These are phyloP conservation scores for Sakesphorus luctuosus DNA, from an alignment of 2,113 vertebrate species.

Conservation along the genomic window DNA sequence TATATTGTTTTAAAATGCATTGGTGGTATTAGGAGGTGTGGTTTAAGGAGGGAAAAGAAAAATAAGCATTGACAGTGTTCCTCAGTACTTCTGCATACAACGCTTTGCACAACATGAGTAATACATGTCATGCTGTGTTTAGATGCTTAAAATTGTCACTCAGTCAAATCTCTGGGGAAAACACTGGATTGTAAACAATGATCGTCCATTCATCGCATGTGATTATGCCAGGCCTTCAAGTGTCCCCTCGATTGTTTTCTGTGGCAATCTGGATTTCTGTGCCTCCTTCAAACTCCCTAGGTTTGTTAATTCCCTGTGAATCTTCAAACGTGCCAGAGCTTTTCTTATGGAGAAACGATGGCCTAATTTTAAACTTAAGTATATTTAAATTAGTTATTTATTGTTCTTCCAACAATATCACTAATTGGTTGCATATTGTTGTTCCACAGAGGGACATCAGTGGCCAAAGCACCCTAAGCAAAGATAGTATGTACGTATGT, in stretches of 20 bases:
- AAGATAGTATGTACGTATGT: rapidly evolving
- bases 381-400: background rate
- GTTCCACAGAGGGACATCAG: background rate
- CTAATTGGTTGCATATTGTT: background rate
- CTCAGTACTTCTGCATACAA: background rate
- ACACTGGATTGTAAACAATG: background rate
- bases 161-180: background rate
- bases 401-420: background rate
- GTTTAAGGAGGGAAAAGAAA: background rate
- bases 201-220: background rate
- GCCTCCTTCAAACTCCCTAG: background rate
- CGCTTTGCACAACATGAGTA: background rate
- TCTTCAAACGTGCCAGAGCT: rapidly evolving
- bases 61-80: background rate
- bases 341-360: background rate
- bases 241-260: background rate
- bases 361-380: background rate
- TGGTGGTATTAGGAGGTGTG: background rate
- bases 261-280: background rate
- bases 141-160: background rate
- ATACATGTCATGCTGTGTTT: background rate
- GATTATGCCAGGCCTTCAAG: background rate
- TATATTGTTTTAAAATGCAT: background rate
- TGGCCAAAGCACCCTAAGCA: background rate
- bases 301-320: background rate